Evolutionary conservation across 2,888 invertebrate species (phyloP), one percentile per base, ranked within the genome.

Genomic region (Ctenicera cuprea): DNA sequence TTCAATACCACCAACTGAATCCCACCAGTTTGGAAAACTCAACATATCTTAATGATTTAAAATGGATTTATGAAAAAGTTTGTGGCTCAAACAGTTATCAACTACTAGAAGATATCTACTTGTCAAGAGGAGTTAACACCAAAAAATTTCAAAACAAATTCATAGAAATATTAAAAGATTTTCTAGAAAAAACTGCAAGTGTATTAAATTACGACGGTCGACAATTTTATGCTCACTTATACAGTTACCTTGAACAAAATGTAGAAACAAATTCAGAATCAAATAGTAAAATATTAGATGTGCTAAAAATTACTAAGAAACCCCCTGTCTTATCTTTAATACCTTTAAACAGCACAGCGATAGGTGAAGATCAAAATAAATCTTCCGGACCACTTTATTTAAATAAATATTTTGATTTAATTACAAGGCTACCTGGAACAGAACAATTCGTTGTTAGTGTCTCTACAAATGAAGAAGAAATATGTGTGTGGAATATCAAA

Each of bases 41-140:
- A 64, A 89, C 90, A 16, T 94, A 93, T 84, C 91, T 96, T 83
- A 93, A 92, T 66, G 92, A 94, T 83, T 89, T 93, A 33, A 90
- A 91, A 79, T 96, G 95, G 95, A 90, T 96, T 43, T 91, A 92
- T 81, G 92, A 94, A 80, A 96, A 96, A 86, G 88, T 96, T 0
- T 93, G 93, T 61, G 94, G 94, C 5, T 93, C 94, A 0, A 93
- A 93, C 80, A 92, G 94, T 77, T 91, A 91, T 76, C 92, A 94
- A 85, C 90, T 94, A 57, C 88, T 96, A 52, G 94, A 95, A 86
- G 95, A 96, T 84, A 90, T 95, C 61, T 89, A 91, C 12, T 85
- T 93, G 62, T 71, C 76, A 22, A 78, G 80, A n/a, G 61, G 57
- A 16, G 14, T 16, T 7, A 48, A 72, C 22, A 37, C 26, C 26